A percentile compares a stretch with the other conserved stretches of the same genome.
Conservation (phyloP, 2,113 vertebrate species). For the Anseranas semipalmata region DNA sequence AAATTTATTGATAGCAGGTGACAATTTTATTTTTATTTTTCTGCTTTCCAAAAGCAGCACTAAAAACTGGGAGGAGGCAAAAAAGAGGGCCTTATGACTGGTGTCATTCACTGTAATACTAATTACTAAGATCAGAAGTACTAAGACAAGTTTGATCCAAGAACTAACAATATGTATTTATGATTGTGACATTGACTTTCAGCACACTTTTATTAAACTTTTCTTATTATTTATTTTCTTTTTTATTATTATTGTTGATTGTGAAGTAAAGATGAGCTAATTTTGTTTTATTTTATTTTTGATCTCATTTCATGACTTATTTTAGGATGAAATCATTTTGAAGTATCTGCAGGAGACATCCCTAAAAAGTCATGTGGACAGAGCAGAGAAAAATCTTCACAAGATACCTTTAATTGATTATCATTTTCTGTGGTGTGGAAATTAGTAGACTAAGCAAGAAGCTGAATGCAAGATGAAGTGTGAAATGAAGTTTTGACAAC, state of each 20-base stretch:
- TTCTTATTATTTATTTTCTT: neutral
- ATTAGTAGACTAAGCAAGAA: neutral
- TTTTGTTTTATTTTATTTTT: neutral
- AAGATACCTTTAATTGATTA: neutral
- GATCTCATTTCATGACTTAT: neutral
- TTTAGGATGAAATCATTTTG: neutral
- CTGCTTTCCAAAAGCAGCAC: neutral
- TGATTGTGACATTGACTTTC: neutral
- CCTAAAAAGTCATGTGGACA: neutral
- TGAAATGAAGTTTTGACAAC: conserved; percentile 3
- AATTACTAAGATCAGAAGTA: neutral
- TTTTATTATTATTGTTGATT: neutral
- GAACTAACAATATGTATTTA: neutral
- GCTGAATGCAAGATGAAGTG: neutral
- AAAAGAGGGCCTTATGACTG: rapidly evolving
- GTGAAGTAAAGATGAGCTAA: neutral
- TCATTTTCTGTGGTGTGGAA: neutral
- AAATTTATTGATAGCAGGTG: neutral
- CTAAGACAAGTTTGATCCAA: neutral
- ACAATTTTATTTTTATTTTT: neutral
- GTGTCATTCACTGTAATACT: neutral
- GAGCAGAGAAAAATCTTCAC: neutral
- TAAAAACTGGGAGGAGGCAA: neutral
- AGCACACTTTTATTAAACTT: neutral
- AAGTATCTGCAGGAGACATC: neutral